Conservation (phyloP, 2,888 invertebrate species). For the Prenolepis imparis region DNA sequence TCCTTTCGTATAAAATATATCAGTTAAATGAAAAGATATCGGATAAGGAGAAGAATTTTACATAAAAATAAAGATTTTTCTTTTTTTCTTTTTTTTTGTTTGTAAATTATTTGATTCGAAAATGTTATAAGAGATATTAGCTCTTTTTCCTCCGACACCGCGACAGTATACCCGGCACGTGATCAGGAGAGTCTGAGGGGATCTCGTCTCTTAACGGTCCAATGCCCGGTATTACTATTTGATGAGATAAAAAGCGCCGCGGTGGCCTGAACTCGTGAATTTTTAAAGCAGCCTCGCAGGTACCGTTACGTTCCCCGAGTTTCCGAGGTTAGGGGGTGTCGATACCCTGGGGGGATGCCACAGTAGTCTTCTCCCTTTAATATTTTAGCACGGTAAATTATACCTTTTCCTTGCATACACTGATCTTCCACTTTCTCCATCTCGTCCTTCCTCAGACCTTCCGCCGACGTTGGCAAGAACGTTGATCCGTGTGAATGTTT, state of each 20-base stretch:
- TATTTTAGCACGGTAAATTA: conserved; percentile 84
- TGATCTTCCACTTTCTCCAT: conserved; percentile 67
- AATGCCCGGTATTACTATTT: conserved; percentile 79
- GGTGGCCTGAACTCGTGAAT: conserved; percentile 79
- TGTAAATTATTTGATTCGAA: neutral
- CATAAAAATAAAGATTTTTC: neutral
- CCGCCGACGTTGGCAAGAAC: conserved; percentile 17
- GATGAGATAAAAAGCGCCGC: conserved; percentile 84
- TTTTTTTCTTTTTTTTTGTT: neutral
- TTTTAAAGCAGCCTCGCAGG: conserved; percentile 78
- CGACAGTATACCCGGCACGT: conserved; percentile 27
- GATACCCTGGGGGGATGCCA: conserved; percentile 81
- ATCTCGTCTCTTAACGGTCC: conserved; percentile 70
- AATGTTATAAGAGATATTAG: conserved; percentile 28
- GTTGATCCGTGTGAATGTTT: conserved; percentile 67
- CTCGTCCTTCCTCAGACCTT: conserved; percentile 39
- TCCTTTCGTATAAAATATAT: neutral
- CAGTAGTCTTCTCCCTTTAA: conserved; percentile 81
- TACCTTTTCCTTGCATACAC: conserved; percentile 65
- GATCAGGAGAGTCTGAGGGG: conserved; percentile 51
- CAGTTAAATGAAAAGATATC: neutral
- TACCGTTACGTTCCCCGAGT: conserved; percentile 74
- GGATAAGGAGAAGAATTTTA: neutral
- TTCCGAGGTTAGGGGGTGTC: conserved; percentile 83
- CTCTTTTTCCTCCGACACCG: conserved; percentile 54